These are phyloP conservation scores for Acleris literana DNA, from an alignment of 2,888 invertebrate species.

Conservation along the genomic window DNA sequence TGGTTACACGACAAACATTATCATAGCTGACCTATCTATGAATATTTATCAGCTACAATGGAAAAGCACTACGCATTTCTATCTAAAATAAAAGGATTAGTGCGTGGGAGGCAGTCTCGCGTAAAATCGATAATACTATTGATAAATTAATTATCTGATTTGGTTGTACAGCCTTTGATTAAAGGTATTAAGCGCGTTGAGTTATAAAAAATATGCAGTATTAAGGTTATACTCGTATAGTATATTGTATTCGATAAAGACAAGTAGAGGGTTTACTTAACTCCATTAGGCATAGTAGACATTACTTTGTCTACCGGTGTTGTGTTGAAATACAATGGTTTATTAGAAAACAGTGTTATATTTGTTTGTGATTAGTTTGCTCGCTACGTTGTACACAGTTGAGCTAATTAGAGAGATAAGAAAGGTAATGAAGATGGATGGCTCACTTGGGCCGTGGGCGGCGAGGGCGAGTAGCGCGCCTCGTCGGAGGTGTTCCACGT, in stretches of 20 bases:
- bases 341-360: neutral
- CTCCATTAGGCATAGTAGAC: too few relatives aligned
- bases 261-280: too few relatives aligned
- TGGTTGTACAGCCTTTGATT: constrained; percentile 7
- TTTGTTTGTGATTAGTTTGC: constrained; percentile 2
- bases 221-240: too few relatives aligned
- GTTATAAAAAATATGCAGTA: neutral
- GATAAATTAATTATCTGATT: constrained; percentile 36
- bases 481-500: constrained; percentile 65
- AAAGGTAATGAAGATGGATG: constrained; percentile 58
- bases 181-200: neutral
- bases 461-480: constrained; percentile 55
- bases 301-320: too few relatives aligned
- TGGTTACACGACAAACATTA: constrained; percentile 57
- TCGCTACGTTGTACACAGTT: neutral
- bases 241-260: too few relatives aligned
- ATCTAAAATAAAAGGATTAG: constrained; percentile 47
- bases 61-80: constrained; percentile 65
- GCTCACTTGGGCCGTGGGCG: constrained; percentile 69
- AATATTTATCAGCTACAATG: constrained; percentile 72
- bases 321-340: neutral
- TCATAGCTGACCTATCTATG: constrained; percentile 61
- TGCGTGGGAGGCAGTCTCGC: constrained; percentile 19
- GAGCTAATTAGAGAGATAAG: neutral
- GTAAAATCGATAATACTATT: constrained; percentile 52